Evolutionary conservation across 2,113 vertebrate species (phyloP).

Genomic region (Solea senegalensis): DNA sequence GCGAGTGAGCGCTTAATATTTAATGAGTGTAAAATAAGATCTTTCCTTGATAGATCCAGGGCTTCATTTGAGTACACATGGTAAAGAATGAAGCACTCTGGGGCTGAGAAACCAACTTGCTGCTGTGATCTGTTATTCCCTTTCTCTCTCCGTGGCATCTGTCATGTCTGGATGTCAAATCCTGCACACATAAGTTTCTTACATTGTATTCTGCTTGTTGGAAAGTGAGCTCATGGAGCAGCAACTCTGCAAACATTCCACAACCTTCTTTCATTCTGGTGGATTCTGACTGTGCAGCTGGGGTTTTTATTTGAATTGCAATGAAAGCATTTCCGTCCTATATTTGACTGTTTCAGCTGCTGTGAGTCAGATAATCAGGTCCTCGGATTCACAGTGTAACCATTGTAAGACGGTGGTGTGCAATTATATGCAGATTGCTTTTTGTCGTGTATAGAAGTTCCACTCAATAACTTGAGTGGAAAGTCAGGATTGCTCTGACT

Average conservation of each 20-base stretch:
- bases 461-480: neutral
- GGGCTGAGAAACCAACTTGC: conserved; percentile 7
- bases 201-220: conserved; percentile 15
- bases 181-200: conserved; percentile 9
- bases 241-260: conserved; percentile 10
- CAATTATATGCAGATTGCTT: conserved; percentile 21
- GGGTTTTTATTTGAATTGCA: conserved; percentile 4
- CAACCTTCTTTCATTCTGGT: neutral
- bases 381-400: conserved; percentile 9
- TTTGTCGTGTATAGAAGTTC: conserved; percentile 14
- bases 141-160: conserved; percentile 31
- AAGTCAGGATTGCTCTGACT: conserved; percentile 6
- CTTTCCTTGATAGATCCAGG: conserved; percentile 58
- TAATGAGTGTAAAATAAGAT: conserved; percentile 61
- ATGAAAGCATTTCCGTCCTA: conserved; percentile 23
- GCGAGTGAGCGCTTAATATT: conserved; percentile 52
- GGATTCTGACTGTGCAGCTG: neutral
- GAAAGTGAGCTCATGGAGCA: conserved; percentile 29
- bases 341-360: conserved; percentile 18
- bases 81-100: conserved; percentile 17
- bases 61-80: conserved; percentile 56
- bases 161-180: conserved; percentile 11
- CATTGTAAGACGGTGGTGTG: neutral
- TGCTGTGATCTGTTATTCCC: conserved; percentile 28
- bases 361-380: conserved; percentile 7